Conservation (phyloP, 2,888 invertebrate genomes). For the Pachycephus smyrnensis region DNA sequence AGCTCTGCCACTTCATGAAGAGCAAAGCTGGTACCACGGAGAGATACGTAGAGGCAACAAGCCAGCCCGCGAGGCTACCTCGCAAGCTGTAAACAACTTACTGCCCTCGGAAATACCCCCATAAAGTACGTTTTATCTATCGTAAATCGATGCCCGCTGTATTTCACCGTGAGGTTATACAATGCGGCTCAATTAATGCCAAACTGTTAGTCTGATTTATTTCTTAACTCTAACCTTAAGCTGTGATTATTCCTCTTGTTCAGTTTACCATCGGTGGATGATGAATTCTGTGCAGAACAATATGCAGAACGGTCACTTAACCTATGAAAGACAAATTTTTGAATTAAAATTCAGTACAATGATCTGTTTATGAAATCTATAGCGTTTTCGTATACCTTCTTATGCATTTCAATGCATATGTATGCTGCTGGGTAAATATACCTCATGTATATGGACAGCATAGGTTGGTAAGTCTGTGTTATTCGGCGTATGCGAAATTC, state of each 20-base stretch:
- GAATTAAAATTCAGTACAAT: neutral
- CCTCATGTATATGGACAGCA: neutral
- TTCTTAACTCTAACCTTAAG: slow-evolving; percentile 48
- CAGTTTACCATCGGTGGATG: neutral
- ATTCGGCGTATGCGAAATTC: slow-evolving; percentile 46
- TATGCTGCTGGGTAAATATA: neutral
- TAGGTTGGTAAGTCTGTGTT: neutral
- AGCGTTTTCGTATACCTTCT: neutral
- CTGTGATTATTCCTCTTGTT: neutral
- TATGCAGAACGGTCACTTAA: no score
- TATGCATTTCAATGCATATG: neutral
- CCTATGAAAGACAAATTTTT: neutral
- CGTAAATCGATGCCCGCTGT: slow-evolving; percentile 65
- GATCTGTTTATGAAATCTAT: neutral
- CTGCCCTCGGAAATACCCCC: slow-evolving; percentile 61
- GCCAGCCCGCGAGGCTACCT: slow-evolving; percentile 31
- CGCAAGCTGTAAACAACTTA: slow-evolving; percentile 58
- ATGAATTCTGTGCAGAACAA: neutral
- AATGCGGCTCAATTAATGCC: slow-evolving; percentile 67
- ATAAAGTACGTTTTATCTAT: slow-evolving; percentile 66
- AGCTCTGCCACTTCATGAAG: slow-evolving; percentile 12
- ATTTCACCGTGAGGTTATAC: slow-evolving; percentile 60
- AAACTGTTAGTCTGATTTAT: slow-evolving; percentile 64
- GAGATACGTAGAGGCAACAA: neutral
- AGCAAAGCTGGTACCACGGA: neutral